These are phyloP conservation scores for Bombus waltoni DNA, from an alignment of 1,140 invertebrate genomes.

Conservation along the genomic window DNA sequence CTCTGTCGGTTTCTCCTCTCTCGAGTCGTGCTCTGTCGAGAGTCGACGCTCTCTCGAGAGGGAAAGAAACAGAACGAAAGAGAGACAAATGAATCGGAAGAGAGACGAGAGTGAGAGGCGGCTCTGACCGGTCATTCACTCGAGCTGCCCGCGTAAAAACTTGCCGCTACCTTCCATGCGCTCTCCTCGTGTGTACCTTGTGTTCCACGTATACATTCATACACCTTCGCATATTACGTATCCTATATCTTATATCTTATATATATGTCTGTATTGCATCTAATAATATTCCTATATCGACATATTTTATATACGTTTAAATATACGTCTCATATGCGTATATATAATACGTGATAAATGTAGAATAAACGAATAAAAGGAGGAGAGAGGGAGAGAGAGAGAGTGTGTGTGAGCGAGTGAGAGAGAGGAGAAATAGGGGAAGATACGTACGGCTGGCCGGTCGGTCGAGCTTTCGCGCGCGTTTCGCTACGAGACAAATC, in stretches of 20 bases:
- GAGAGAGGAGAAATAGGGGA: neutral
- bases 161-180: constrained; percentile 69
- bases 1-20: constrained; percentile 17
- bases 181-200: constrained; percentile 57
- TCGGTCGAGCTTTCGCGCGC: constrained; percentile 44
- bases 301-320: neutral
- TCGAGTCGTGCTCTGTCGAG: constrained; percentile 20
- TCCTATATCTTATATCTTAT: neutral
- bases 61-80: neutral
- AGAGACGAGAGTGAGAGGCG: constrained; percentile 73
- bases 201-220: constrained; percentile 33
- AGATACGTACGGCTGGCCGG: neutral
- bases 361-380: constrained; percentile 27
- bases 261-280: too few species aligned
- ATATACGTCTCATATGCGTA: neutral
- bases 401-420: neutral
- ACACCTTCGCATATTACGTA: too few species aligned
- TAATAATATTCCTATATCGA: neutral
- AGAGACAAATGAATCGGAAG: constrained; percentile 47
- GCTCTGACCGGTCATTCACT: constrained; percentile 81
- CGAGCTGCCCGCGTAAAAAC: constrained; percentile 73
- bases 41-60: constrained; percentile 22
- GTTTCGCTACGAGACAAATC: constrained; percentile 56
- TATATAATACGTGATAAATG: neutral
- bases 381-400: neutral